Evolutionary conservation across 2,113 vertebrate genomes (phyloP).

Genomic region (Corvus moneduloides): DNA sequence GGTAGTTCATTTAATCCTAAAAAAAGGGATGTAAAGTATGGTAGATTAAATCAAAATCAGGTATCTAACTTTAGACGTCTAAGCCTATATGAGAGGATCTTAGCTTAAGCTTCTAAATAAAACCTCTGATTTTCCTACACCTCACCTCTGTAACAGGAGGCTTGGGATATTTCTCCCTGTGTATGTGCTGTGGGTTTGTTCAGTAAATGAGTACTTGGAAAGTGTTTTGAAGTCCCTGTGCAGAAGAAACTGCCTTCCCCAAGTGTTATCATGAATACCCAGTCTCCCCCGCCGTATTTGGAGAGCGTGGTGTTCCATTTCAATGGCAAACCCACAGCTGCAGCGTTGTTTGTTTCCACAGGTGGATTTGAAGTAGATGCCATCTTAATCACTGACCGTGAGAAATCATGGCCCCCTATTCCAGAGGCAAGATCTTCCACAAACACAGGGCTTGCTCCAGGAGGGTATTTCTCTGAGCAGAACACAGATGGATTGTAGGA

Average conservation of each 20-base stretch:
- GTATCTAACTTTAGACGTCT: background rate
- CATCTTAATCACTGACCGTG: conserved; percentile 4
- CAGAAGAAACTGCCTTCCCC: background rate
- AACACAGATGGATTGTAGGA: conserved; percentile 54
- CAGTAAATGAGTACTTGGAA: background rate
- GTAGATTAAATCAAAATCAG: background rate
- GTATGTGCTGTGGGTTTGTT: background rate
- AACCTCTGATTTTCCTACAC: background rate
- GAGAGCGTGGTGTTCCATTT: background rate
- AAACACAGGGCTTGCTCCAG: background rate
- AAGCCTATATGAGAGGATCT: background rate
- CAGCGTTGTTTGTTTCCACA: conserved; percentile 35
- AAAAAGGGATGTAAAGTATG: background rate
- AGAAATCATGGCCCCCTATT: conserved; percentile 23
- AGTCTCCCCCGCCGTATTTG: background rate
- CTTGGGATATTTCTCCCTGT: rapidly evolving
- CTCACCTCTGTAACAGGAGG: background rate
- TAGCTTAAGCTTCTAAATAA: background rate
- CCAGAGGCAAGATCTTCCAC: conserved; percentile 38
- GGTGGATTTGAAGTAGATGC: conserved; percentile 35
- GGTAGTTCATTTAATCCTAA: background rate
- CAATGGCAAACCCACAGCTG: conserved; percentile 21
- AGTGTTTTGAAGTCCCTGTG: background rate
- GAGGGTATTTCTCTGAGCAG: background rate
- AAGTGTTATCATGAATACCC: background rate